phyloP scores from a whole-genome alignment of 2,888 invertebrate species.

The Myopa testacea region DNA sequence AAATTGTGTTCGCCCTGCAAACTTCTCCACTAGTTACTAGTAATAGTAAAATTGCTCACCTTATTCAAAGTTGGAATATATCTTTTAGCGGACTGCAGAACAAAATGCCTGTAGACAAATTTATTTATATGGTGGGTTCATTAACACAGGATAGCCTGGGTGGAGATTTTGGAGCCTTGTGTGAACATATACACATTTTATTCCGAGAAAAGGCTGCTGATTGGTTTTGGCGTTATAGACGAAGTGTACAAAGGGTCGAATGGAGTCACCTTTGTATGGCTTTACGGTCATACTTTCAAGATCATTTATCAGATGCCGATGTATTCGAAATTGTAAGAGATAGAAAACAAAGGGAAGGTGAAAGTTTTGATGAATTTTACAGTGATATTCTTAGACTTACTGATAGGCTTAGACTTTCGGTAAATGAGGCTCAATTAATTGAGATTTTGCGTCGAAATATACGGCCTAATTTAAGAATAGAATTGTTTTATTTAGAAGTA shows the following conservation, averaged over 20 bases:
- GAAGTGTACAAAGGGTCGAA: not conserved
- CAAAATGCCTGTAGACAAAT: constrained; percentile 20
- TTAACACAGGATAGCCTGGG: constrained; percentile 5
- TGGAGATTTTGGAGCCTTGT: constrained; percentile 22
- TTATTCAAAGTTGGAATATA: constrained; percentile 24
- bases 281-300: constrained; percentile 29
- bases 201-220: constrained; percentile 8
- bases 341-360: constrained; percentile 28
- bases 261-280: constrained; percentile 24
- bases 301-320: constrained; percentile 29
- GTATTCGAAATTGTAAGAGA: constrained; percentile 31
- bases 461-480: not conserved
- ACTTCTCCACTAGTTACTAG: not conserved
- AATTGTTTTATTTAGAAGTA: constrained; percentile 17
- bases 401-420: constrained; percentile 22
- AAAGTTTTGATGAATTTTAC: constrained; percentile 37
- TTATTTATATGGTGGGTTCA: constrained; percentile 15
- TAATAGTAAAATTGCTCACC: constrained; percentile 13
- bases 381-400: constrained; percentile 30
- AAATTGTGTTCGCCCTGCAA: not conserved
- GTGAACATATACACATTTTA: constrained; percentile 22
- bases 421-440: not conserved
- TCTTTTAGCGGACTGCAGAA: constrained; percentile 8
- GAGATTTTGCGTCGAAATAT: constrained; percentile 14
- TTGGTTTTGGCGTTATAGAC: constrained; percentile 29